Evolutionary conservation across 2,113 vertebrate species (phyloP).

Genomic region (Protobothrops flavoviridis): DNA sequence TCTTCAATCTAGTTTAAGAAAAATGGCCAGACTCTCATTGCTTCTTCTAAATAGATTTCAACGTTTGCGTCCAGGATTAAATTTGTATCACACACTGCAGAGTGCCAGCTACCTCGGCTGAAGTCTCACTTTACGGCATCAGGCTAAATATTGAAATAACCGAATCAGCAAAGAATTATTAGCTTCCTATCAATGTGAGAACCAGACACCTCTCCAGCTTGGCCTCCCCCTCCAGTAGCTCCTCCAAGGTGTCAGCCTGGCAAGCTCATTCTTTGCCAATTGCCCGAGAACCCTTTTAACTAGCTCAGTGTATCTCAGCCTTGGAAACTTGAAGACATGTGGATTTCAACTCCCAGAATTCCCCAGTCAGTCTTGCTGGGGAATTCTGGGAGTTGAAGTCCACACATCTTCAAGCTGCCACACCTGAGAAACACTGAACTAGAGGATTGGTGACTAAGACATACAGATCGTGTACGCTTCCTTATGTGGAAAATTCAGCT

Average conservation of each 20-base stretch:
- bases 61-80: neutral
- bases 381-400: too few species aligned
- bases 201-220: too few species aligned
- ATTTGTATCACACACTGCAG: neutral
- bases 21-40: neutral
- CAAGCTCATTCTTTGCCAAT: neutral
- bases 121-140: neutral
- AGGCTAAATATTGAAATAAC: neutral
- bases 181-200: neutral
- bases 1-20: slow-evolving; percentile 77
- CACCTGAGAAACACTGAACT: too few species aligned
- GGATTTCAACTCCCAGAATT: too few species aligned
- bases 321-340: too few species aligned
- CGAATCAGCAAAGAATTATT: neutral
- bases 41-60: neutral
- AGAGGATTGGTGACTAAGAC: neutral
- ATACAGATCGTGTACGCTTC: too few species aligned
- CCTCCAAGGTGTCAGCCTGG: neutral
- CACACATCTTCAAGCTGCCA: too few species aligned
- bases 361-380: too few species aligned
- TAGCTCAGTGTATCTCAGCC: neutral
- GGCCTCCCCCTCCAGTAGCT: neutral
- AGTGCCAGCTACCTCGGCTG: neutral
- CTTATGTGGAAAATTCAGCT: neutral
- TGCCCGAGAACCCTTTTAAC: too few species aligned